These are phyloP conservation scores for Enchytraeus crypticus DNA, from an alignment of 2,888 invertebrate species.

Conservation along the genomic window DNA sequence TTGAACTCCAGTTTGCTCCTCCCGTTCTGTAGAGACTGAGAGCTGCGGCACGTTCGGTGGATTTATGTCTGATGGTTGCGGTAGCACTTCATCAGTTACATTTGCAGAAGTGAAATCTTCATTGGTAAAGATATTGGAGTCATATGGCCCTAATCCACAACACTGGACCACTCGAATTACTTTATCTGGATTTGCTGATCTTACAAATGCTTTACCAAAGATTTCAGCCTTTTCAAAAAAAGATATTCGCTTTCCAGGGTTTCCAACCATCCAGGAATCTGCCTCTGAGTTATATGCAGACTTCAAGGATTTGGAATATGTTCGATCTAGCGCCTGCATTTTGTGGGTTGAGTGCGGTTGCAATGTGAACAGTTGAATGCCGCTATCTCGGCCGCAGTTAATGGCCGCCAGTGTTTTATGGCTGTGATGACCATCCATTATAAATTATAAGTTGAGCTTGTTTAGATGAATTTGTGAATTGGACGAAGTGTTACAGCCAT, in stretches of 20 bases:
- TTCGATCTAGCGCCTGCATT: constrained; percentile 31
- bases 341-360: constrained; percentile 43
- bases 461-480: constrained; percentile 26
- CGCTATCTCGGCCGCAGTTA: constrained; percentile 30
- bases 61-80: no score
- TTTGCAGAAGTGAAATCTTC: constrained; percentile 14
- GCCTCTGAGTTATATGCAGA: constrained; percentile 20
- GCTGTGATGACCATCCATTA: constrained; percentile 42
- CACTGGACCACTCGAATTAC: constrained; percentile 17
- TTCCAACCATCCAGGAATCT: constrained; percentile 25
- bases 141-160: constrained; percentile 17
- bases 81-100: constrained; percentile 15
- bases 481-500: constrained; percentile 45
- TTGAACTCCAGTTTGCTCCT: no score
- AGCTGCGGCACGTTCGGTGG: no score
- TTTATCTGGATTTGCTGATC: constrained; percentile 17
- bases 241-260: constrained; percentile 19
- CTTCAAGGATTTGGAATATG: constrained; percentile 30
- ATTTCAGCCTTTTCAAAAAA: constrained; percentile 22
- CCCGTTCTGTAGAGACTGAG: no score
- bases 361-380: constrained; percentile 20
- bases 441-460: constrained; percentile 34
- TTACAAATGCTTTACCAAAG: constrained; percentile 22
- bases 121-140: constrained; percentile 16
- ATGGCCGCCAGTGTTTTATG: constrained; percentile 35